Evolutionary conservation across 2,113 vertebrate genomes (phyloP).

Genomic region (Scomber scombrus): DNA sequence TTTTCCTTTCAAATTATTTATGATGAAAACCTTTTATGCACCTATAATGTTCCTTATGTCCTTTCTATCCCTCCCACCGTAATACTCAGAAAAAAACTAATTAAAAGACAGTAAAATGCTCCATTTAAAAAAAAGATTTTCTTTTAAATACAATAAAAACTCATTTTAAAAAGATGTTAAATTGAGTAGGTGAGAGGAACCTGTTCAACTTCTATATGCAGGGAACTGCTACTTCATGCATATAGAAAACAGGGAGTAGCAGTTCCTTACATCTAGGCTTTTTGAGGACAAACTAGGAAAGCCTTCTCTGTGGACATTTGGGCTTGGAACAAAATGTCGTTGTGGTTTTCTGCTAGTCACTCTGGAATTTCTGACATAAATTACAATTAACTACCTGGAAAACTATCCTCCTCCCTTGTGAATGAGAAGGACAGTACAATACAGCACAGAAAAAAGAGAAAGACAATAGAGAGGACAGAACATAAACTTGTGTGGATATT

Average conservation of each 20-base stretch:
- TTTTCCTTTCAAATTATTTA: constrained; percentile 8
- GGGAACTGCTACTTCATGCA: too few relatives aligned
- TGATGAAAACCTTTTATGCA: constrained; percentile 8
- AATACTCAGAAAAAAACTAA: not conserved
- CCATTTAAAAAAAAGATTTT: not conserved
- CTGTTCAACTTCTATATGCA: too few relatives aligned
- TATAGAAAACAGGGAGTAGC: constrained; percentile 3
- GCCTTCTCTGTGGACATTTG: constrained; percentile 59
- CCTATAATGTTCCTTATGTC: not conserved
- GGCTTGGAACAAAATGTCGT: constrained; percentile 67
- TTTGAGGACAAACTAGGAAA: constrained; percentile 61
- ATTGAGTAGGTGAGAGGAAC: constrained; percentile 20
- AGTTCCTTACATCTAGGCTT: constrained; percentile 13
- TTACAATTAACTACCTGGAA: constrained; percentile 77
- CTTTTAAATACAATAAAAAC: not conserved
- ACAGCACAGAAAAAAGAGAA: constrained; percentile 17
- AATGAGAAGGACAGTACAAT: constrained; percentile 46
- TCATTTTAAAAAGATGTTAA: constrained; percentile 21
- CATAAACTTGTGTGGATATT: not conserved
- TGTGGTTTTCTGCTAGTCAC: constrained; percentile 66
- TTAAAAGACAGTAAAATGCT: too few relatives aligned
- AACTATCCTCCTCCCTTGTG: constrained; percentile 53
- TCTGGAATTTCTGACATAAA: constrained; percentile 76
- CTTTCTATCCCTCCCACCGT: not conserved
- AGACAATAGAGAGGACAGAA: not conserved